These are phyloP conservation scores for Chroicocephalus ridibundus DNA, from an alignment of 2,113 vertebrate species.

Conservation along the genomic window DNA sequence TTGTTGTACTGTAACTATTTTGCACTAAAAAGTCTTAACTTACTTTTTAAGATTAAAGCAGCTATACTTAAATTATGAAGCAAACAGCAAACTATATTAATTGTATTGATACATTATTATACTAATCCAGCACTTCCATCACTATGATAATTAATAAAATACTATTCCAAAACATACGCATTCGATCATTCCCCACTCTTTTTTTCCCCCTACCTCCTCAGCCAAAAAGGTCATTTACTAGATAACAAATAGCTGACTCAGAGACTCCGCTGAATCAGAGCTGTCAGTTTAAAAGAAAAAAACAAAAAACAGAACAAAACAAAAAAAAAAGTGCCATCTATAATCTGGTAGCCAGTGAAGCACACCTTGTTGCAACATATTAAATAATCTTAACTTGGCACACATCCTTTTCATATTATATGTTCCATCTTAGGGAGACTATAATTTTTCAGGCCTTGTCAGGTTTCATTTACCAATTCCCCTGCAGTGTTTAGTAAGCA, in stretches of 20 bases:
- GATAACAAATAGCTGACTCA: not conserved
- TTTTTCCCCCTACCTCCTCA: not conserved
- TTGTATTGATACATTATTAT: not conserved
- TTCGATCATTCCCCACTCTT: not conserved
- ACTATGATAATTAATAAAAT: not conserved
- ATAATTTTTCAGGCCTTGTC: conserved; percentile 11
- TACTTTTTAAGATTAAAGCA: not conserved
- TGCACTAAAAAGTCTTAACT: not conserved
- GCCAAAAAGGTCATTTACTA: not conserved
- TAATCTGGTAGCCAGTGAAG: not conserved
- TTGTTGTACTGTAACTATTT: not conserved
- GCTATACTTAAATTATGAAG: not conserved
- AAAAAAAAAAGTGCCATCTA: not conserved
- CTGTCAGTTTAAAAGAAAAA: not conserved
- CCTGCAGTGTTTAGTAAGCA: not conserved
- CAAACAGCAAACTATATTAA: not conserved
- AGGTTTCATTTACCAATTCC: not conserved
- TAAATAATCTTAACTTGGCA: not conserved
- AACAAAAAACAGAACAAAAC: not conserved
- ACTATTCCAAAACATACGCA: not conserved
- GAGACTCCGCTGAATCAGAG: not conserved
- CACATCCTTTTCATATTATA: not conserved
- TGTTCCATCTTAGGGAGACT: not conserved
- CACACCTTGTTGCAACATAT: not conserved
- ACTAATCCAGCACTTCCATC: not conserved